Conservation (phyloP, 2,888 invertebrate genomes). For the Thereva nobilitata region DNA sequence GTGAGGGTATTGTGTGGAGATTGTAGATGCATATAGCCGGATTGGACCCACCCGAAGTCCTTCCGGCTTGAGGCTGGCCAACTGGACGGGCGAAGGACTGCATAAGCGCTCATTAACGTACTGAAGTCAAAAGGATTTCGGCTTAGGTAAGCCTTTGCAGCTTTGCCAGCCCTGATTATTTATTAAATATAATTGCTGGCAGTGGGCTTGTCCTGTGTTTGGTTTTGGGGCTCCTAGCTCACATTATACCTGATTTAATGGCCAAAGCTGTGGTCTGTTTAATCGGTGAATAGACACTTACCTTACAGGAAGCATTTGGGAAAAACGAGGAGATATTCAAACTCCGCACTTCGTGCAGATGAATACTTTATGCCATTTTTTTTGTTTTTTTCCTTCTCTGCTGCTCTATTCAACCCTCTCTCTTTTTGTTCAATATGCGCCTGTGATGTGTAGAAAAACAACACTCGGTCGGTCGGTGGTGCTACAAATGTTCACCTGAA, state of each 20-base stretch:
- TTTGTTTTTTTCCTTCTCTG: not conserved
- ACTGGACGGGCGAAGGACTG: constrained; percentile 16
- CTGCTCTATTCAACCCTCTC: not conserved
- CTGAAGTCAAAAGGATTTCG: constrained; percentile 36
- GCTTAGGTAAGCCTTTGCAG: constrained; percentile 23
- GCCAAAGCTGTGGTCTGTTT: constrained; percentile 31
- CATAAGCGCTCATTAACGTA: constrained; percentile 25
- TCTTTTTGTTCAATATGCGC: constrained; percentile 3
- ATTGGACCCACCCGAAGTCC: not conserved
- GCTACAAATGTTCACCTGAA: too few relatives aligned
- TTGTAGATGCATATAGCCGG: not conserved
- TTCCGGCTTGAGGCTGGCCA: constrained; percentile 11
- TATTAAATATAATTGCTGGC: constrained; percentile 40
- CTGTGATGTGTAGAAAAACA: not conserved
- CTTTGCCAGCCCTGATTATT: constrained; percentile 36
- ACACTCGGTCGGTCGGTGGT: too few relatives aligned
- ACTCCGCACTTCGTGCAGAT: not conserved
- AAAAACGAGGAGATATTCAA: too few relatives aligned
- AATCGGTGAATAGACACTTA: constrained; percentile 31
- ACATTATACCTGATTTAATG: constrained; percentile 32
- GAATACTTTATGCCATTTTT: constrained; percentile 17
- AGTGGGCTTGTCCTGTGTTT: constrained; percentile 19
- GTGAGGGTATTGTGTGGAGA: too few relatives aligned
- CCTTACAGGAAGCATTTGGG: not conserved
- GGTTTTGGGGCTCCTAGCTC: constrained; percentile 19